Percentiles rank a stretch among this genome's conserved stretches.
These are phyloP conservation scores for Pristionchus maxplancki DNA, from an alignment of 2,888 invertebrate species.

Conservation along the genomic window DNA sequence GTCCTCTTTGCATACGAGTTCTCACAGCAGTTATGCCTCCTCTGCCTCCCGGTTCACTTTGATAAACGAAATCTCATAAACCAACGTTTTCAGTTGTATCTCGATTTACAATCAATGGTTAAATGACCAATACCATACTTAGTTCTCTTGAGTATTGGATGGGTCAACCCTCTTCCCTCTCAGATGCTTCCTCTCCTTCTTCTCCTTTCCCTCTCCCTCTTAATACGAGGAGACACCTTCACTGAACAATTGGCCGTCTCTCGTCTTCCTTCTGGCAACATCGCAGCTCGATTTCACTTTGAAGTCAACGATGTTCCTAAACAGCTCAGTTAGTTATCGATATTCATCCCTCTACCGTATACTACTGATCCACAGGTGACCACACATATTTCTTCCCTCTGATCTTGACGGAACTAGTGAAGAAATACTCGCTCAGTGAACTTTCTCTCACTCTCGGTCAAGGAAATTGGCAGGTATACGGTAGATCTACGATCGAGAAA, in stretches of 20 bases:
- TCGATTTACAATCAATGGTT: not conserved
- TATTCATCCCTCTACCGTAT: not conserved
- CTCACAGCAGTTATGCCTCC: not conserved
- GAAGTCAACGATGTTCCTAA: constrained; percentile 38
- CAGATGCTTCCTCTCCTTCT: constrained; percentile 26
- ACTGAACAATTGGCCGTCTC: constrained; percentile 54
- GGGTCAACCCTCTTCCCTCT: not conserved
- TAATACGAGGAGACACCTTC: constrained; percentile 48
- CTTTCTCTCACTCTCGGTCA: constrained; percentile 92
- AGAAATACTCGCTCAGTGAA: constrained; percentile 89
- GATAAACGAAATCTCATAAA: constrained; percentile 2
- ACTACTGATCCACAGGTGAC: not conserved
- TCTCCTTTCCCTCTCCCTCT: not conserved
- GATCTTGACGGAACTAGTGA: constrained; percentile 79
- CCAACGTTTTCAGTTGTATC: not conserved
- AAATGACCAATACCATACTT: not conserved
- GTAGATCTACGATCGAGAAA: not conserved
- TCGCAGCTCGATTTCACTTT: constrained; percentile 55
- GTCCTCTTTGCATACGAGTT: constrained; percentile 10
- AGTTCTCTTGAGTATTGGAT: not conserved
- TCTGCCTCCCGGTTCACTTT: not conserved
- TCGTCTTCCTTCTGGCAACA: constrained; percentile 52
- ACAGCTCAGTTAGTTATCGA: constrained; percentile 38
- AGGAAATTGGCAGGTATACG: constrained; percentile 86
- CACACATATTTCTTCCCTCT: constrained; percentile 78